Evolutionary conservation across 2,113 vertebrate genomes (phyloP), one percentile per base, ranked within the genome.

Genomic region (Brachionichthys hirsutus): DNA sequence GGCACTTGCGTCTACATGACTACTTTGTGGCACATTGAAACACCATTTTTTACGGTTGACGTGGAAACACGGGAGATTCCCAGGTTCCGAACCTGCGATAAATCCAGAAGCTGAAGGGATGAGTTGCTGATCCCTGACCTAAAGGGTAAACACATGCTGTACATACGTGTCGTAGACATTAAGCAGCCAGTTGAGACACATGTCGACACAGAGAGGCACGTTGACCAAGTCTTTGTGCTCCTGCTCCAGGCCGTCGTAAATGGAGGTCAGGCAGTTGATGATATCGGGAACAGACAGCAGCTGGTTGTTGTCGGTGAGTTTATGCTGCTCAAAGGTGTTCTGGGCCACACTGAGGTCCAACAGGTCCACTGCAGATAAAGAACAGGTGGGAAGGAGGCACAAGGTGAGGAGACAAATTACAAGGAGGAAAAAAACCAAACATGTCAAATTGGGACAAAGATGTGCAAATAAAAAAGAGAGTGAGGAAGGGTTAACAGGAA

Each of bases 131-230:
- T 12, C 7, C 22, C 16, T 0, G 2, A 14, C 42, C 43, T 48
- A 20, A 67, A 36, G 17, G 4, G 0, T 2, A 24, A 42, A 44
- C 10, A 50, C 54, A 20, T 11, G 34, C n/a, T 3, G 11, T 59
- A 92, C 97, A 76, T 92, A 98, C 96, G 94, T 97, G 80, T 98
- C 97, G 50, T 96, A 98, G 2, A 99, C 96, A 2, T 98, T 99
- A 71, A 99, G 95, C 19, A 99, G 86, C 96, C 97, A 99, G 89
- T 99, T 99, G 78, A 99, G 94, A 85, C 94, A 96, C 95, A 99
- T 98, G 84, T 99, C 97, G 5, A 97, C 92, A 15, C 96, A 98
- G 67, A 99, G 93, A 0, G 96, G 96, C 30, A 98, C 94, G 0
- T 96, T 98, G 79, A 99, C 96, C 89, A 98, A 88, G 71, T 98